phyloP scores from a whole-genome alignment of 2,797 vertebrate genomes.

The Petrocephalus sullivani region DNA sequence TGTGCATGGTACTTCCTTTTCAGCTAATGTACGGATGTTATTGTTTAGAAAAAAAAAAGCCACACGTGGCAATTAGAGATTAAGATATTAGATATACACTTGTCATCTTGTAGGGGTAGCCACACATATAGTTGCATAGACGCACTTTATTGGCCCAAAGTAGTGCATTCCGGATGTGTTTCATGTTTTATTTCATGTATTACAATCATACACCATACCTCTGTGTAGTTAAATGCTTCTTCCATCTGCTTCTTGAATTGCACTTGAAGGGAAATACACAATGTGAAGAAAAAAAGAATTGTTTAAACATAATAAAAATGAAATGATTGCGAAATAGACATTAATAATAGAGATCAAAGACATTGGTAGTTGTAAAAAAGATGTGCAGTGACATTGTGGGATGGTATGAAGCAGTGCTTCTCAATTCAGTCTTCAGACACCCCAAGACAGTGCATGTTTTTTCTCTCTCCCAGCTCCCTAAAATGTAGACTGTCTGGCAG shows the following conservation, averaged over 20 bases:
- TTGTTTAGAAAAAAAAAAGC: background rate
- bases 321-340: background rate
- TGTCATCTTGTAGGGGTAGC: background rate
- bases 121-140: background rate
- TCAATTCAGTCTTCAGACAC: background rate
- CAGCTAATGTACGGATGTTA: background rate
- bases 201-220: background rate
- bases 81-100: background rate
- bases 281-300: background rate
- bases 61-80: background rate
- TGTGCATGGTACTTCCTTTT: slow-evolving; percentile 4
- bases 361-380: background rate
- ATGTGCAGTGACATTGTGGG: background rate
- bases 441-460: background rate
- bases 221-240: background rate
- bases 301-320: background rate
- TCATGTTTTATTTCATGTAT: background rate
- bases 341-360: background rate
- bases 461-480: background rate
- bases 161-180: background rate
- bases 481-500: no score
- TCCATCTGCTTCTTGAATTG: background rate
- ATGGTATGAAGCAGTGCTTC: background rate
- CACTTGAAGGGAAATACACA: background rate
- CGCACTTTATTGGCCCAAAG: background rate